Base-by-base conservation (phyloP, 2,888 invertebrate genomes). In the Congeria kusceri region DNA sequence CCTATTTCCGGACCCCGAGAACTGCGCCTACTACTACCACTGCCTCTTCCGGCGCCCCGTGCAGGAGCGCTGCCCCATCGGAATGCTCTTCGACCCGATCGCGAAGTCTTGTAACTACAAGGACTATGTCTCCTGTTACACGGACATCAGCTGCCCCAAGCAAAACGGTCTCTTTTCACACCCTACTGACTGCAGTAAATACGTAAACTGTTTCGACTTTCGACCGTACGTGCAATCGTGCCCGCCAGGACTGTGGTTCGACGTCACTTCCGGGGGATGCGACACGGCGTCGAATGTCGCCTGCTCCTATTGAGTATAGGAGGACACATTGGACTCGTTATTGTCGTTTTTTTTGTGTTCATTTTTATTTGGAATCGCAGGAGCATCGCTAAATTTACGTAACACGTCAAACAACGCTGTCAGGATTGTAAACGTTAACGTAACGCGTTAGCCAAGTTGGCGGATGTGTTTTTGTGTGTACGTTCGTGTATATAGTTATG, bases 201-300 rank as follows among this genome's bases (percentile, higher is more conserved):
- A 86, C 65, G 69, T 87, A 27, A 86, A 86, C 73, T 87, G 87
- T 66, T 87, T 85, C 57, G 82, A 87, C 39, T 83, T 72, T 64
- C 78, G 86, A 32, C 87, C 87, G 3, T 86, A 87, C 46, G 69
- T 87, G n/a, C 86, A 87, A 58, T 63, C 74, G 11, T 87, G 87
- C 46, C 86, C 86, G 0, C 28, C 20, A 1, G 67, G 71, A 27
- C 66, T 87, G 15, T 81, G 78, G 73, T 87, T 85, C 46, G 83
- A 87, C 59, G 74, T 67, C 5, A 68, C 49, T 5, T 74, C 75
- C 95, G 97, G 85, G 80, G 73, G 77, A 1, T 85, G 88, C 68
- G 84, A 86, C 28, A 67, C 82, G 23, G 68, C 73, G 20, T 29
- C 68, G 9, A 76, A 56, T 7, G 87, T 86, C 9, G 80, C 80